phyloP scores from a whole-genome alignment of 30 jellyfish, hydroid and myxozoan species.

The Hydra vulgaris region DNA sequence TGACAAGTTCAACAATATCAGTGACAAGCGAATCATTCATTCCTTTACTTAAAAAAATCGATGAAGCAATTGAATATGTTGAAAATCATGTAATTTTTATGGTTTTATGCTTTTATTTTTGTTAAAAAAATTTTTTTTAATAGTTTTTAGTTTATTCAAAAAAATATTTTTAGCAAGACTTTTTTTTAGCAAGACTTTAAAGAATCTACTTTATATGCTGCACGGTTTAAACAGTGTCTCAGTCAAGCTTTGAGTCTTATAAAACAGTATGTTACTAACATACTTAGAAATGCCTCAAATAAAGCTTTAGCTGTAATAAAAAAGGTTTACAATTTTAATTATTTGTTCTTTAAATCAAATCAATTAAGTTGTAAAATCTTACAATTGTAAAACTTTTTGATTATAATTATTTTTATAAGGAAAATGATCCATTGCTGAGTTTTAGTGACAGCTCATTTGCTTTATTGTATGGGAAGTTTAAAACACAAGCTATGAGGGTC shows the following conservation, averaged over 20 bases:
- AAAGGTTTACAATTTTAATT: slow-evolving; percentile 46
- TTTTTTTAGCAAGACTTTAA: slow-evolving; percentile 54
- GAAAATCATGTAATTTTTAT: slow-evolving; percentile 56
- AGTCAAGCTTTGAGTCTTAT: slow-evolving; percentile 79
- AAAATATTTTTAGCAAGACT: too few relatives aligned
- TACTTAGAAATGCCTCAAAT: slow-evolving; percentile 51
- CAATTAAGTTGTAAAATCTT: too few relatives aligned
- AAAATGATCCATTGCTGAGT: slow-evolving; percentile 8
- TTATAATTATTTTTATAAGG: too few relatives aligned
- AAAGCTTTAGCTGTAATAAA: slow-evolving; percentile 44
- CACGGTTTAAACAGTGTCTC: slow-evolving; percentile 64
- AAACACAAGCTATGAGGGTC: slow-evolving; percentile 76
- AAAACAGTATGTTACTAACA: slow-evolving; percentile 53
- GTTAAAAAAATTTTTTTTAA: too few relatives aligned
- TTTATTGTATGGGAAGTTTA: slow-evolving; percentile 78
- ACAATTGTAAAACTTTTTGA: too few relatives aligned
- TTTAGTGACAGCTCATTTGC: slow-evolving; percentile 56
- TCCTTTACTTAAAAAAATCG: slow-evolving; percentile 65
- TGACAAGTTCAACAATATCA: slow-evolving; percentile 55
- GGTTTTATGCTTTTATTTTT: too few relatives aligned
- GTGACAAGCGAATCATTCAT: slow-evolving; percentile 87
- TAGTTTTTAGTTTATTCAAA: too few relatives aligned
- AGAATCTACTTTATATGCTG: slow-evolving; percentile 68
- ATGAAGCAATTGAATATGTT: slow-evolving; percentile 75
- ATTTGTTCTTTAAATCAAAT: too few relatives aligned